phyloP scores from a whole-genome alignment of 2,113 vertebrate species.

The Phyllopteryx taeniolatus region DNA sequence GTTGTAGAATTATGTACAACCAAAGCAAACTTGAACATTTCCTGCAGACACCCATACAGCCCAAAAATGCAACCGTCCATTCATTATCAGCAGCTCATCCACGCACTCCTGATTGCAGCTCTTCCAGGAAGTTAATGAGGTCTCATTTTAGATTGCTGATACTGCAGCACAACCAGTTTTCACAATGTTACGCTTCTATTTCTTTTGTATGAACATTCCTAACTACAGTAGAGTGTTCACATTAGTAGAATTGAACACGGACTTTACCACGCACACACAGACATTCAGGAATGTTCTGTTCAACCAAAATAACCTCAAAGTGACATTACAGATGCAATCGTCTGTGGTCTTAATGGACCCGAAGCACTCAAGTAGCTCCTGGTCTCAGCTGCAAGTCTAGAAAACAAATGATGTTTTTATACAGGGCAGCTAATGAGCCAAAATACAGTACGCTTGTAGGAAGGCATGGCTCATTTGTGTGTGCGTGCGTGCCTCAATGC shows the following conservation, averaged over 20 bases:
- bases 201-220: conserved; percentile 5
- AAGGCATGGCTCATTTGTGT: neutral
- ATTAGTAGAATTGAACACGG: neutral
- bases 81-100: conserved; percentile 2
- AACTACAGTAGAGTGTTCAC: neutral
- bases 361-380: conserved; percentile 4
- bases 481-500: neutral
- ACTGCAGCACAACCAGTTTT: neutral
- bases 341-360: conserved; percentile 3
- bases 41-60: no score
- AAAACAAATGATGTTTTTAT: conserved; percentile 23
- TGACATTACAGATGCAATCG: conserved; percentile 13
- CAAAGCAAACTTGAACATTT: no score
- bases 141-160: conserved; percentile 3
- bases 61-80: no score
- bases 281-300: neutral
- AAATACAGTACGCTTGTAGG: neutral
- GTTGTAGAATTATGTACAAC: no score
- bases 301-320: conserved; percentile 7
- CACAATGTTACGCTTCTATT: conserved; percentile 2
- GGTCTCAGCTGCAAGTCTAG: conserved; percentile 2
- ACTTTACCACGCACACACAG: neutral
- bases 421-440: conserved; percentile 5
- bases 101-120: neutral
- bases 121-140: conserved; percentile 6